Conservation (phyloP, 92 coral and sea anemone genomes). For the Metridium senile region DNA sequence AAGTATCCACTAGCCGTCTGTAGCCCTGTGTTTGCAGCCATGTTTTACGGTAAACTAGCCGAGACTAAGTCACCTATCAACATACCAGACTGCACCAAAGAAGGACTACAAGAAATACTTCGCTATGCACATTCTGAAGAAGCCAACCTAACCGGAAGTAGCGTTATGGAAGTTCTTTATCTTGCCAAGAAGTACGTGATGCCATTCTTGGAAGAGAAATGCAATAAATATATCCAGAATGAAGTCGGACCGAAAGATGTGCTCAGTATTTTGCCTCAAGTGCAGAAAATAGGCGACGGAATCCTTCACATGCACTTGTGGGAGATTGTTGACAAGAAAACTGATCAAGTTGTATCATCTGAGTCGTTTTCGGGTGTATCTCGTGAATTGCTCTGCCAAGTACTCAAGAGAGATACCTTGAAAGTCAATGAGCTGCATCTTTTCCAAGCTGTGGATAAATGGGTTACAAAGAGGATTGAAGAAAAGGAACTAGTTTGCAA, state of each 20-base stretch:
- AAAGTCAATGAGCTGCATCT: constrained; percentile 44
- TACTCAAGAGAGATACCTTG: constrained; percentile 41
- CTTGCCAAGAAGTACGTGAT: not conserved
- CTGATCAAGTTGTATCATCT: constrained; percentile 46
- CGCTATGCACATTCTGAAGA: not conserved
- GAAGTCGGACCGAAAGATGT: constrained; percentile 49
- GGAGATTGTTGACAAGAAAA: constrained; percentile 44
- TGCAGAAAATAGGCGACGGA: constrained; percentile 41
- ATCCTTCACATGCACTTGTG: constrained; percentile 47
- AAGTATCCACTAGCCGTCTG: constrained; percentile 61
- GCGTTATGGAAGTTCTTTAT: not conserved
- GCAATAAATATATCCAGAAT: constrained; percentile 22
- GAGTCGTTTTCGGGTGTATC: constrained; percentile 39
- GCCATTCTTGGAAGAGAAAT: constrained; percentile 28
- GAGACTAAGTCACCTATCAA: not conserved
- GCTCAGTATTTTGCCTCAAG: constrained; percentile 45
- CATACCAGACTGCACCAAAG: not conserved
- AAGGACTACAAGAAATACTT: not conserved
- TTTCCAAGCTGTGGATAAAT: constrained; percentile 63
- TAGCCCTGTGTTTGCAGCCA: constrained; percentile 62
- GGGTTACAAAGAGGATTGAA: constrained; percentile 43
- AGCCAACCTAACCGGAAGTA: not conserved
- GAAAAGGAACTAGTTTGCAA: constrained; percentile 23
- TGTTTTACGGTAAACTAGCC: constrained; percentile 8
- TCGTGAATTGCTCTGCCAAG: constrained; percentile 16